Evolutionary conservation across 2,888 invertebrate genomes (phyloP), one percentile per base, ranked within the genome.

Genomic region (Patella caerulea): DNA sequence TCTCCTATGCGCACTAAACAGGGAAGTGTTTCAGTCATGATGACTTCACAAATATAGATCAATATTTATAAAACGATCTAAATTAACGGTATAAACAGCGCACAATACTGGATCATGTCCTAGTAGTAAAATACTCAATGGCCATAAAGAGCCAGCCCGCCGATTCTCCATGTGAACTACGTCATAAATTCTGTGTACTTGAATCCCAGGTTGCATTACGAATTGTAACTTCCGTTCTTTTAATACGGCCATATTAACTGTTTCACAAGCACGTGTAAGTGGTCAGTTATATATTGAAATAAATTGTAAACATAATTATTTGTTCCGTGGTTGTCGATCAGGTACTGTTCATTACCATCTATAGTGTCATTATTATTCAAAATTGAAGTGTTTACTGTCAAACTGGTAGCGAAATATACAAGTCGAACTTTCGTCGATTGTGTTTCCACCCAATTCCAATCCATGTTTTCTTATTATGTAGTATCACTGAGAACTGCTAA

Each of bases 1-100:
- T 87, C 86, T 9, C 87, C 87, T 17, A 86, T 54, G 54, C 88
- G 79, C 54, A 83, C 79, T 19, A 88, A 79, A 78, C 88, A 86
- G 4, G 84, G 81, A 2, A 83, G 53, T 11, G 73, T 71, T 79
- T 83, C 75, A 29, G 79, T 75, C 82, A 81, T 79, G 75, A 74
- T 77, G 59, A 55, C 72, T 75, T 82, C 14, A 45, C 74, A 70
- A 75, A 19, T 53, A 14, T 19, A 3, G 19, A 24, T n/a, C 5
- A 19, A 29, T 52, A 19, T 55, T 29, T 17, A 53, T 54, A 73
- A 19, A 17, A 54, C 17, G 52, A 53, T 65, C 34, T 54, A 24
- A 19, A 65, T 19, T 24, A 29, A 71, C 2, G 56, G 53, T 29
- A 29, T 9, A 2, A 24, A 3, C 9, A 15, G 52, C n/a, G n/a